Conservation (phyloP, 2,113 vertebrate species). For the Nicator chloris region DNA sequence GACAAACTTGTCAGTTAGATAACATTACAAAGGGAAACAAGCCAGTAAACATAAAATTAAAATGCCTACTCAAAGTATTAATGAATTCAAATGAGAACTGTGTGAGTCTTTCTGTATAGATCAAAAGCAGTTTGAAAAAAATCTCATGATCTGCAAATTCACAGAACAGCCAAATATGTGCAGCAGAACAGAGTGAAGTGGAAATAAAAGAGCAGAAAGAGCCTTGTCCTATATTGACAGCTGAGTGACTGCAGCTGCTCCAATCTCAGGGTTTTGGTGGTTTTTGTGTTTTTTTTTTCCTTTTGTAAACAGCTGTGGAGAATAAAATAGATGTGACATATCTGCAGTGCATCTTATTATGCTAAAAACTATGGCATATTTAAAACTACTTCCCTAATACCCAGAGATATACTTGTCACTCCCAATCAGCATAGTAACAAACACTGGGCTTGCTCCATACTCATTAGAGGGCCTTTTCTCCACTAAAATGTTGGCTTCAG, state of each 20-base stretch:
- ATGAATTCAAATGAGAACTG: slow-evolving; percentile 38
- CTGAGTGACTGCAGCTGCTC: slow-evolving; percentile 53
- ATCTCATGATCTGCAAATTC: slow-evolving; percentile 25
- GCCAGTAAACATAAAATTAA: slow-evolving; percentile 38
- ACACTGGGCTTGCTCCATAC: not conserved
- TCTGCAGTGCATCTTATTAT: slow-evolving; percentile 11
- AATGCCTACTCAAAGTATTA: slow-evolving; percentile 38
- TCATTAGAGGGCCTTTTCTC: not conserved
- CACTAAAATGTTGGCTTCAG: not conserved
- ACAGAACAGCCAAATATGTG: slow-evolving; percentile 16
- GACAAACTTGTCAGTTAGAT: not conserved
- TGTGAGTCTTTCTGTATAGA: slow-evolving; percentile 14
- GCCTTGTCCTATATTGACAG: slow-evolving; percentile 26
- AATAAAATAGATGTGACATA: slow-evolving; percentile 35
- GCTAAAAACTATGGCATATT: not conserved
- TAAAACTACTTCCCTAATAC: not conserved
- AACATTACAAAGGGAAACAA: slow-evolving; percentile 32
- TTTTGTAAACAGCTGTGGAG: slow-evolving; percentile 47
- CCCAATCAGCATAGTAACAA: not conserved
- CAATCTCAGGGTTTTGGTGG: not conserved
- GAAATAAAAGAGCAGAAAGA: slow-evolving; percentile 37
- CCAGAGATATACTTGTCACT: not conserved
- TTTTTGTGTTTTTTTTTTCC: not conserved
- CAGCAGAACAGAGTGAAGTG: slow-evolving; percentile 12
- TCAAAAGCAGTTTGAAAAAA: slow-evolving; percentile 35